Percentiles rank a stretch among this genome's conserved stretches.
Evolutionary conservation across 37 sponge, comb jelly and placozoan genomes (phyloP).

Genomic region (Crambe crambe): DNA sequence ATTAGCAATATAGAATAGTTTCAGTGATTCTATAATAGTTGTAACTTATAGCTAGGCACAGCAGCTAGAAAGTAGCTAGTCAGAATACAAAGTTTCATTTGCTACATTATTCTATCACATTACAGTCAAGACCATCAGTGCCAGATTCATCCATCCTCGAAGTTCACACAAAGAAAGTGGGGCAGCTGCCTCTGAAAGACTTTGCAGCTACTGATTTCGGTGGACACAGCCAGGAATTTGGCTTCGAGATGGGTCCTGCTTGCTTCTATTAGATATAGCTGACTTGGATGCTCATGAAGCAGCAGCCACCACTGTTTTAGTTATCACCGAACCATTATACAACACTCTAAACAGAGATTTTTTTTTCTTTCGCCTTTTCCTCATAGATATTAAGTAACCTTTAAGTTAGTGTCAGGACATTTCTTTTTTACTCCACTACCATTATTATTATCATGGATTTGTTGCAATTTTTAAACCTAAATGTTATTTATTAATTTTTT

Average conservation of each 20-base stretch:
- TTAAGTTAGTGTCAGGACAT: neutral
- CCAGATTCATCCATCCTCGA: slow-evolving; percentile 47
- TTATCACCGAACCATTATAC: neutral
- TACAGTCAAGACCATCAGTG: slow-evolving; percentile 35
- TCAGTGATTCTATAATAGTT: neutral
- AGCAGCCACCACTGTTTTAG: neutral
- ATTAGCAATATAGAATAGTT: neutral
- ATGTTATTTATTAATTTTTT: too few relatives aligned
- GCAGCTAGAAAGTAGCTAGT: neutral
- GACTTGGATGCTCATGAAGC: neutral
- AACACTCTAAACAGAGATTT: too few relatives aligned
- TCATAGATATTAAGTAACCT: too few relatives aligned
- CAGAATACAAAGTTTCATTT: too few relatives aligned
- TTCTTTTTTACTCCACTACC: neutral
- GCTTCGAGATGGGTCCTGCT: slow-evolving; percentile 73
- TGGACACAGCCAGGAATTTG: slow-evolving; percentile 51
- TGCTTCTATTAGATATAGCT: slow-evolving; percentile 55
- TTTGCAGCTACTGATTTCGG: slow-evolving; percentile 55
- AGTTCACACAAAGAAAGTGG: slow-evolving; percentile 53
- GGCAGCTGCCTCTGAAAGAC: slow-evolving; percentile 68
- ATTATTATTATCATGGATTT: neutral
- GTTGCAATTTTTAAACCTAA: neutral
- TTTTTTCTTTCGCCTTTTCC: too few relatives aligned
- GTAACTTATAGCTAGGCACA: neutral
- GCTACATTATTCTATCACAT: too few relatives aligned